These are phyloP conservation scores for Melanotaenia pygmaea DNA, from an alignment of 2,797 vertebrate species.

Conservation along the genomic window DNA sequence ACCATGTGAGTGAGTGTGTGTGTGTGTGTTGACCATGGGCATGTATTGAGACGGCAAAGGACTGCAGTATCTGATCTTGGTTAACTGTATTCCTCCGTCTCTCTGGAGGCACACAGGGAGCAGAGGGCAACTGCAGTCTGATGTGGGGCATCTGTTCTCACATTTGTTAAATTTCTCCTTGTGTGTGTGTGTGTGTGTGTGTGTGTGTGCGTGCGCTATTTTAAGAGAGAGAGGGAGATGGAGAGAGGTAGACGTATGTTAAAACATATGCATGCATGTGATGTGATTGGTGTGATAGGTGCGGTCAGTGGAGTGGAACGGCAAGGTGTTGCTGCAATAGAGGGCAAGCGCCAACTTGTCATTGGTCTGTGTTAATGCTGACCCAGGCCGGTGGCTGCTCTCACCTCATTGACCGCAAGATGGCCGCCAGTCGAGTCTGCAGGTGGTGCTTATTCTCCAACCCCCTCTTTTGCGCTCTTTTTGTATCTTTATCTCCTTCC, in stretches of 20 bases:
- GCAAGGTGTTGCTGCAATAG: constrained; percentile 72
- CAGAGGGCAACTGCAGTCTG: constrained; percentile 78
- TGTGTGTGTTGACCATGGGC: constrained; percentile 11
- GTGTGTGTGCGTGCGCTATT: constrained; percentile 19
- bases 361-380: constrained; percentile 79
- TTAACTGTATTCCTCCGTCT: constrained; percentile 68
- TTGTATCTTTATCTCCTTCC: constrained; percentile 57
- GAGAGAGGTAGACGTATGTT: constrained; percentile 13
- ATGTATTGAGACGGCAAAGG: constrained; percentile 63
- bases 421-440: constrained; percentile 70
- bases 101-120: constrained; percentile 70
- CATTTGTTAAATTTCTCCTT: constrained; percentile 76
- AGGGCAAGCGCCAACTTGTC: constrained; percentile 77
- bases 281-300: constrained; percentile 74
- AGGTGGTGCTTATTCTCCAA: constrained; percentile 65
- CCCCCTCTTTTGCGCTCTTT: constrained; percentile 20
- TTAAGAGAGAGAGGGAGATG: constrained; percentile 33
- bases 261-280: constrained; percentile 43
- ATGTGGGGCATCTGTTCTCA: constrained; percentile 82
- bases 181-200: constrained; percentile 3
- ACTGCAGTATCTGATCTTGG: constrained; percentile 69
- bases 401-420: constrained; percentile 81
- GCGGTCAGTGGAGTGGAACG: constrained; percentile 74
- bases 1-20: constrained; percentile 10
- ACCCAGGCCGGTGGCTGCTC: constrained; percentile 69